These are phyloP conservation scores for Eristalinus aeneus DNA, from an alignment of 2,888 invertebrate genomes.

Conservation along the genomic window DNA sequence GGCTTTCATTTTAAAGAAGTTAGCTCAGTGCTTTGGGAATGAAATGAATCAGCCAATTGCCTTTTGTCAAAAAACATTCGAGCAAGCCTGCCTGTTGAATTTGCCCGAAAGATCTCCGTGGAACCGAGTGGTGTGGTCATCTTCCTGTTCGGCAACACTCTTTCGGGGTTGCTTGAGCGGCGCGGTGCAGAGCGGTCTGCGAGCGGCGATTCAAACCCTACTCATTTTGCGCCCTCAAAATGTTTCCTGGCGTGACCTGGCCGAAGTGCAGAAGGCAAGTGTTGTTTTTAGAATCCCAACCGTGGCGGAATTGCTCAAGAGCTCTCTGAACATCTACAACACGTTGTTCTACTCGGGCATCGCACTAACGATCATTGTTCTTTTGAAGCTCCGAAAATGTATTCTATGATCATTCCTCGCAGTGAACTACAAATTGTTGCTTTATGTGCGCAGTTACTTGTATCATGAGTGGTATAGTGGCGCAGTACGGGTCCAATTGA, in stretches of 20 bases:
- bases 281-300: slow-evolving; percentile 41
- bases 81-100: slow-evolving; percentile 72
- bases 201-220: slow-evolving; percentile 77
- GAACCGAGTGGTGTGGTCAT: slow-evolving; percentile 78
- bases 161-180: slow-evolving; percentile 79
- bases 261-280: slow-evolving; percentile 74
- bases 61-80: slow-evolving; percentile 73
- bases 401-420: neutral
- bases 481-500: slow-evolving; percentile 18
- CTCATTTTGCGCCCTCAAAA: slow-evolving; percentile 77
- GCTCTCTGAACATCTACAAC: slow-evolving; percentile 78
- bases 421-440: neutral
- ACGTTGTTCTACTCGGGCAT: slow-evolving; percentile 73
- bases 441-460: slow-evolving; percentile 8
- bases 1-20: slow-evolving; percentile 72
- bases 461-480: neutral
- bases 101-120: slow-evolving; percentile 76
- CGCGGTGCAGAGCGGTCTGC: slow-evolving; percentile 78
- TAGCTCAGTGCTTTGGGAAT: slow-evolving; percentile 74
- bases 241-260: slow-evolving; percentile 77
- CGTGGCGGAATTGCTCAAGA: slow-evolving; percentile 70
- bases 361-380: neutral
- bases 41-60: slow-evolving; percentile 75
- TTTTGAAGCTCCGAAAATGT: slow-evolving; percentile 28
- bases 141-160: slow-evolving; percentile 75